Evolutionary conservation across 2,888 invertebrate species (phyloP), one percentile per base, ranked within the genome.

Genomic region (Eristalinus sepulchralis): DNA sequence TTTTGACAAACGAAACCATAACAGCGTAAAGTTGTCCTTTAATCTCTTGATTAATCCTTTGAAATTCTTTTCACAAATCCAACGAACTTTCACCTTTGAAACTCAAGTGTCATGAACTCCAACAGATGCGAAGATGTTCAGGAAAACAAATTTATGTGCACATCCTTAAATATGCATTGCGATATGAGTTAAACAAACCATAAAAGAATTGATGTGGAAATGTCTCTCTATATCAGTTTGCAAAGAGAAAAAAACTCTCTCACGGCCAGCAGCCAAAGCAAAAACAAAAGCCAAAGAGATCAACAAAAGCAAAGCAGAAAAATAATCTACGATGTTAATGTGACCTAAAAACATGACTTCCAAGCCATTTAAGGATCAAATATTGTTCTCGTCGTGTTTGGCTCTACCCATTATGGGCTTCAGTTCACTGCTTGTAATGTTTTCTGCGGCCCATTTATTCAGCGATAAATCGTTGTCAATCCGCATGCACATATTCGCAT

Each of bases 401-500:
- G 63, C 34, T 53, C 67, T 34, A 31, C 27, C 71, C 71, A 59
- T 84, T 84, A 71, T 34, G 62, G 67, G 63, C 59, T 67, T 67
- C 34, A 55, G 75, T 34, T 67, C 53, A 34, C 8, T 55, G 59
- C 59, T 72, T 59, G 62, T 62, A 76, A 75, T 66, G 75, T 55
- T 60, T 80, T 39, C 71, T 76, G 22, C 47, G 62, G 66, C 60
- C 80, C 84, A 84, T 85, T 85, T 81, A 72, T 68, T 70, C 72
- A n/a, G 34, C 71, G 60, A 85, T 85, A 85, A 85, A 85, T 85
- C 72, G 72, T 72, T 77, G 76, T 72, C 72, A 81, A 77, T 85
- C 62, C 81, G 59, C 66, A 73, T 64, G 64, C 34, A 78, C 47
- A 63, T 53, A 66, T 60, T 57, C 34, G 27, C 68, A 78, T 67